These are phyloP conservation scores for Spodoptera litura DNA, from an alignment of 1,140 invertebrate species.

Conservation along the genomic window DNA sequence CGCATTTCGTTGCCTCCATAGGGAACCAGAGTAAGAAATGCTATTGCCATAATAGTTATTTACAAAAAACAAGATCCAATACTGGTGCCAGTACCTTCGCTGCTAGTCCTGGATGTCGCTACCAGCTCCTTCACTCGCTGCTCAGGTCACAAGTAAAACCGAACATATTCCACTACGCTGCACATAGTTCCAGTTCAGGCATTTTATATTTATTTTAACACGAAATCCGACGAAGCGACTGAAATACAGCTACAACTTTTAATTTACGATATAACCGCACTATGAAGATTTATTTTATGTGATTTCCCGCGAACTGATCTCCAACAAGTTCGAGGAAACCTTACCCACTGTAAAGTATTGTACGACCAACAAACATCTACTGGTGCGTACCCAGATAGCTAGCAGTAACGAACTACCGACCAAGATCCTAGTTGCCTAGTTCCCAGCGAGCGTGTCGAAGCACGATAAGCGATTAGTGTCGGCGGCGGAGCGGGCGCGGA, in stretches of 20 bases:
- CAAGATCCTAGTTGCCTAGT: neutral
- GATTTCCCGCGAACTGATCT: constrained; percentile 11
- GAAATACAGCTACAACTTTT: constrained; percentile 10
- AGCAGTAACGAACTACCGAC: neutral
- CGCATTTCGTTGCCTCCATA: no score
- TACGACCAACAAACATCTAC: neutral
- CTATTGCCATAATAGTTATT: no score
- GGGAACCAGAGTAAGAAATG: no score
- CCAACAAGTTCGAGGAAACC: neutral
- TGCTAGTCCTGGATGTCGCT: no score
- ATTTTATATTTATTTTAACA: constrained; percentile 5
- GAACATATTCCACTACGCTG: no score
- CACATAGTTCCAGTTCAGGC: neutral
- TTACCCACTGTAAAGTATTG: neutral
- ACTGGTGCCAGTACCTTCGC: no score
- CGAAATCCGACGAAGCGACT: neutral
- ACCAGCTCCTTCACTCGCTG: no score
- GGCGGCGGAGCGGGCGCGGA: neutral
- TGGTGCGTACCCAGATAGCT: neutral
- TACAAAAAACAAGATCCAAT: no score
- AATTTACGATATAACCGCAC: constrained; percentile 37
- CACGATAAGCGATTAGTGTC: constrained; percentile 38
- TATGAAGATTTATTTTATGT: constrained; percentile 27
- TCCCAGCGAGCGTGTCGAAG: constrained; percentile 2
- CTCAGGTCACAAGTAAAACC: neutral